phyloP scores from a whole-genome alignment of 2,797 vertebrate genomes.

The Ceryle rudis region DNA sequence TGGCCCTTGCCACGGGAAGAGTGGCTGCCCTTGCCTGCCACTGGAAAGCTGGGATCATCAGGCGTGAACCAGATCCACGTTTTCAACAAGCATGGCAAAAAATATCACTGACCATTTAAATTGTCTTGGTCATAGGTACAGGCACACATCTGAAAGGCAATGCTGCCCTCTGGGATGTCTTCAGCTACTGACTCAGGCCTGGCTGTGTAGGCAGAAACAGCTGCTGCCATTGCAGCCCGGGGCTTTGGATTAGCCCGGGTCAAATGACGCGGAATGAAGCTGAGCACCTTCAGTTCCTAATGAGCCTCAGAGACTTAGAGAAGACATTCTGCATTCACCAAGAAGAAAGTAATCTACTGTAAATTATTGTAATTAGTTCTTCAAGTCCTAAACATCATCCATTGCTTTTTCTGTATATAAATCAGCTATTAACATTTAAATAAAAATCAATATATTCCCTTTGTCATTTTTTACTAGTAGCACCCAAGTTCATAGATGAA shows the following conservation, averaged over 20 bases:
- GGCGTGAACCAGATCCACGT: neutral
- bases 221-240: rapidly evolving
- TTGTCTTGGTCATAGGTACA: neutral
- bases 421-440: neutral
- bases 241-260: neutral
- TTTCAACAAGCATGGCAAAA: neutral
- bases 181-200: neutral
- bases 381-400: neutral
- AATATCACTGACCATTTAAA: neutral
- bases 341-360: neutral
- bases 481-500: neutral
- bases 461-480: neutral
- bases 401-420: neutral
- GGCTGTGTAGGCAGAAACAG: neutral
- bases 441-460: neutral
- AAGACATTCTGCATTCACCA: neutral
- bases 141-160: neutral
- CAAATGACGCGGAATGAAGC: neutral
- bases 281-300: neutral
- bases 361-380: neutral
- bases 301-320: neutral
- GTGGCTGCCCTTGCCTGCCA: neutral
- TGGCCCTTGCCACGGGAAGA: neutral
- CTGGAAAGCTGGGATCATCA: neutral
- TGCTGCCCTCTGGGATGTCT: neutral